Conservation (phyloP, 2,797 vertebrate species). For the Fistularia commersonii region DNA sequence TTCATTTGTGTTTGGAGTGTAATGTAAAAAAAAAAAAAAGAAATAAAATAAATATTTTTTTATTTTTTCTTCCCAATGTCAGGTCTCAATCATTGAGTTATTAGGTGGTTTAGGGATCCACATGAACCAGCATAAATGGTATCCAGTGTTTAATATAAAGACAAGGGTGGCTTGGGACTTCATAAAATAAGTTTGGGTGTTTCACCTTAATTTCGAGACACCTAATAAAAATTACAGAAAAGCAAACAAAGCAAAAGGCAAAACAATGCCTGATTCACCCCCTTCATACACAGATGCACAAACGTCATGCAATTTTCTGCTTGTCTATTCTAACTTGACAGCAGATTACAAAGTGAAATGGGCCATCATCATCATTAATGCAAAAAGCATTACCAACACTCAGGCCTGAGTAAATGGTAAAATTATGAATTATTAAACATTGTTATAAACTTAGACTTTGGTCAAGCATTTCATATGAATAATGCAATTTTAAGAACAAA, state of each 20-base stretch:
- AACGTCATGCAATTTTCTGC: slow-evolving; percentile 9
- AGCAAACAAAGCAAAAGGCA: background rate
- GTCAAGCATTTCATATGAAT: slow-evolving; percentile 28
- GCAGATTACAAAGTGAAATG: slow-evolving; percentile 28
- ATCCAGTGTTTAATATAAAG: too few relatives aligned
- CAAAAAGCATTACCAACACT: slow-evolving; percentile 43
- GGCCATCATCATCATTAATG: slow-evolving; percentile 48
- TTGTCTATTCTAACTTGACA: slow-evolving; percentile 9
- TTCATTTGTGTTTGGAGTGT: background rate
- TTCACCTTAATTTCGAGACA: too few relatives aligned
- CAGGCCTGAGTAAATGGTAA: slow-evolving; percentile 31
- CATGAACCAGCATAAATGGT: too few relatives aligned
- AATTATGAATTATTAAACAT: slow-evolving; percentile 42
- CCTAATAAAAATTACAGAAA: too few relatives aligned
- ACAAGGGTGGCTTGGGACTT: too few relatives aligned
- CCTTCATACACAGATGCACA: background rate
- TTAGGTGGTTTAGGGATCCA: too few relatives aligned
- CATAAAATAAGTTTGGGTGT: too few relatives aligned
- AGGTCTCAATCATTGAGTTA: too few relatives aligned
- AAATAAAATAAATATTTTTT: background rate
- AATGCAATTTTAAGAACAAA: slow-evolving; percentile 32
- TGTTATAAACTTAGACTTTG: slow-evolving; percentile 39
- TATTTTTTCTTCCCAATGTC: background rate
- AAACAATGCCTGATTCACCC: background rate
- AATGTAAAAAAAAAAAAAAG: background rate